Conservation (phyloP, 2,113 vertebrate species). For the Merops nubicus region DNA sequence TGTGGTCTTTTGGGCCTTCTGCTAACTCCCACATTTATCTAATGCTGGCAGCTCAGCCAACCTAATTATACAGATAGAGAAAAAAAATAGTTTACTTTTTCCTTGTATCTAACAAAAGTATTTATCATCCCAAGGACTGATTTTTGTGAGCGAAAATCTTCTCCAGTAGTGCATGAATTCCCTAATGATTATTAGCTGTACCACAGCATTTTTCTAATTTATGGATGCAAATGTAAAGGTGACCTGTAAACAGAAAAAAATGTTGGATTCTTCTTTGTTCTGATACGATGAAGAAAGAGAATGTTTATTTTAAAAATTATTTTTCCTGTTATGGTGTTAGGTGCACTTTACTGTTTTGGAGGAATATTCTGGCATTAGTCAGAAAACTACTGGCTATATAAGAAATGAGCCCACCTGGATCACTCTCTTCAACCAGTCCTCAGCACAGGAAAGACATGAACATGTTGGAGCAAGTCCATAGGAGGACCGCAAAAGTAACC, state of each 20-base stretch:
- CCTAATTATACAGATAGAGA: background rate
- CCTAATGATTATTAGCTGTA: background rate
- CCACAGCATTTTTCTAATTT: background rate
- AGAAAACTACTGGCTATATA: background rate
- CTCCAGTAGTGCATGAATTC: background rate
- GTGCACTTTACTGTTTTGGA: background rate
- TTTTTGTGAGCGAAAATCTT: background rate
- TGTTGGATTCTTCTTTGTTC: background rate
- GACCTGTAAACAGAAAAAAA: background rate
- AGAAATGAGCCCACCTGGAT: background rate
- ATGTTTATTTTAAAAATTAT: background rate
- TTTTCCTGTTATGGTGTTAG: background rate
- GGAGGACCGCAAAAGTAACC: background rate
- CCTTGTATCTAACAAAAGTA: background rate
- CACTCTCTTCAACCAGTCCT: background rate
- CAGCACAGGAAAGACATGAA: background rate
- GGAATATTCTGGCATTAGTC: background rate
- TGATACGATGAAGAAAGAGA: background rate
- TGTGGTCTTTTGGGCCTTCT: background rate
- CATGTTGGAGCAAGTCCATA: background rate
- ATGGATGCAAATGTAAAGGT: background rate
- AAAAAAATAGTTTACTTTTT: background rate
- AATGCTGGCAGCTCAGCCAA: background rate
- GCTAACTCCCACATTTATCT: background rate
- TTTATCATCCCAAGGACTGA: background rate